Base-by-base conservation (phyloP, 2,888 invertebrate genomes). In the Amblyjoppa fuscipennis region DNA sequence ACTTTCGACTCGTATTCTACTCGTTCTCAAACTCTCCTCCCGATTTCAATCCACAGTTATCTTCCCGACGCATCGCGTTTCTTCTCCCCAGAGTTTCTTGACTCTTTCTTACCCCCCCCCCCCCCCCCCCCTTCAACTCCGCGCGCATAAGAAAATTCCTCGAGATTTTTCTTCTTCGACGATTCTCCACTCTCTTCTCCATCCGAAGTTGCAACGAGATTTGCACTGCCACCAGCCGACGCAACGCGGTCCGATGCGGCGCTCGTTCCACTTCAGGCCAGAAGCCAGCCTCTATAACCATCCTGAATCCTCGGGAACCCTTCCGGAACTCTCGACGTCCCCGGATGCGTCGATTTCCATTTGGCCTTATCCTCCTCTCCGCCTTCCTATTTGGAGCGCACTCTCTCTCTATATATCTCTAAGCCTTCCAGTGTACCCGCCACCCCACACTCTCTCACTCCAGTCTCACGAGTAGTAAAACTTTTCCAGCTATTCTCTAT, bases 341-440 rank as follows among this genome's bases (percentile, higher is more conserved):
- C 84, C 16, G 85, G 85, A 84, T 74, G 79, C 87, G 81, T 84
- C 85, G 89, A 91, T 91, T 90, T 90, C 90, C 91, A 89, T 91
- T 90, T 90, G 76, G 84, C 87, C 83, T 88, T 85, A 84, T 79
- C 86, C 87, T 87, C 31, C 75, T 76, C 73, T 88, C 74, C 87
- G 51, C 84, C 74, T 82, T 74, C 74, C 83, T 80, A 68, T 51
- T 11, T 76, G 45, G 16, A n/a, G 28, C 53, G 53, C n/a, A 49
- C 41, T 59, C 45, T 1, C 66, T 74, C 56, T 6, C 66, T 74
- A 45, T 71, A 75, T 69, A 75, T 13, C 38, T 56, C 28, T 64
- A 41, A 49, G 56, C 31, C 71, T 49, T 59, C 59, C 68, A 38
- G 41, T 74, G 81, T 73, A 78, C 78, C 59, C 41, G n/a, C 25